A percentile compares a stretch with the other conserved stretches of the same genome.
Conservation (phyloP, 2,888 invertebrate species). For the Conchocele bisecta region DNA sequence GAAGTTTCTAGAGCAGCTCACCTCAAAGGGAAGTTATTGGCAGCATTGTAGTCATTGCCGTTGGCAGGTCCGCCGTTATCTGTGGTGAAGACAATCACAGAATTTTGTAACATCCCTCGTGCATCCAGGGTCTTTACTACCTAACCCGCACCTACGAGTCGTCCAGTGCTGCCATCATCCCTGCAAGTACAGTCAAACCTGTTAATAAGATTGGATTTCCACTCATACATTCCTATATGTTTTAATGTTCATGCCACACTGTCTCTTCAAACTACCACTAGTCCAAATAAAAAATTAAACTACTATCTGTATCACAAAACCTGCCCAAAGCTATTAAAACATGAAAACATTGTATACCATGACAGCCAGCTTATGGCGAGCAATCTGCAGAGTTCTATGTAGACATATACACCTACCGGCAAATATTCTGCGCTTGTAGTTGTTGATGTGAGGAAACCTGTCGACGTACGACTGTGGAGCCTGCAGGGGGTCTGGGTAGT, state of each 20-base stretch:
- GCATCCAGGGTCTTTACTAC: constrained; percentile 67
- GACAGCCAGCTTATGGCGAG: no score
- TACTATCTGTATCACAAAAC: no score
- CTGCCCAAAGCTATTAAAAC: no score
- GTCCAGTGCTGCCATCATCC: constrained; percentile 78
- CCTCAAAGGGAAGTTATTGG: constrained; percentile 86
- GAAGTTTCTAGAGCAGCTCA: no score
- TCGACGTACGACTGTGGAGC: constrained; percentile 89
- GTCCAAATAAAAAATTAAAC: no score
- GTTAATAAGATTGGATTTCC: no score
- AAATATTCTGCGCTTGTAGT: constrained; percentile 88
- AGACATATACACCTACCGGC: constrained; percentile 88
- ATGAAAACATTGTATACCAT: no score
- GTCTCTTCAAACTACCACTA: no score
- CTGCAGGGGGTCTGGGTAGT: constrained; percentile 88
- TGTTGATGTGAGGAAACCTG: constrained; percentile 87
- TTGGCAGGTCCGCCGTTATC: constrained; percentile 86
- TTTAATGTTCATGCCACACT: no score
- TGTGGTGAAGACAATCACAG: constrained; percentile 78
- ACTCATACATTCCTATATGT: no score
- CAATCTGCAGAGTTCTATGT: no score
- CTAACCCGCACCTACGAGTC: constrained; percentile 76
- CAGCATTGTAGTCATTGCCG: constrained; percentile 88
- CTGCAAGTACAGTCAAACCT: no score
- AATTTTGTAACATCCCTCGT: constrained; percentile 73